A percentile compares a stretch with the other conserved stretches of the same genome.
phyloP scores from a whole-genome alignment of 2,797 vertebrate genomes.

The Lacerta agilis region DNA sequence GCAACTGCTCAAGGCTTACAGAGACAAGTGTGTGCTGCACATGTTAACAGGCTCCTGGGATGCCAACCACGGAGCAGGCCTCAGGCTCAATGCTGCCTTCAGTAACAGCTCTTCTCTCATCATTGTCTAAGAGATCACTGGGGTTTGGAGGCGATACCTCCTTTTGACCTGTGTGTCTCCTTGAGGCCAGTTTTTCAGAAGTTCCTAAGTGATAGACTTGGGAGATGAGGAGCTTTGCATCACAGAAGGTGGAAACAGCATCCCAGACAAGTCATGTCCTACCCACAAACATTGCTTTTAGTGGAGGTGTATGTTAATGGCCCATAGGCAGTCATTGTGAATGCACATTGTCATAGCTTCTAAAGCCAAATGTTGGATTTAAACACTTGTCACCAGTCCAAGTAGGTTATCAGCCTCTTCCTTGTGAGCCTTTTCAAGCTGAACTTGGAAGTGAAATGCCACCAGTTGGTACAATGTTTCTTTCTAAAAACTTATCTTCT shows the following conservation, averaged over 20 bases:
- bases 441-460: neutral
- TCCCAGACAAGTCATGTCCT: neutral
- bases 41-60: too few relatives aligned
- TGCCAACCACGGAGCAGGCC: too few relatives aligned
- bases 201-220: neutral
- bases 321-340: neutral
- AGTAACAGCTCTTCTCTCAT: too few relatives aligned
- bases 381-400: neutral
- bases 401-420: neutral
- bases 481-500: neutral
- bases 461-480: neutral
- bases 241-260: neutral
- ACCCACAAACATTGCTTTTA: neutral
- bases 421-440: constrained; percentile 3
- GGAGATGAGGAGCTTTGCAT: neutral
- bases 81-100: too few relatives aligned
- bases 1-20: too few relatives aligned
- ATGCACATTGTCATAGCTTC: neutral
- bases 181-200: too few relatives aligned
- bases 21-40: too few relatives aligned
- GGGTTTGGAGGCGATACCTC: too few relatives aligned
- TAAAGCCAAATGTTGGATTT: neutral
- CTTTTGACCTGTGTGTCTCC: too few relatives aligned
- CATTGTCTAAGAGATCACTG: too few relatives aligned
- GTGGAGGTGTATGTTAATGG: neutral